These are phyloP conservation scores for Euura saliciscinereae DNA, from an alignment of 1,140 invertebrate species.

Conservation along the genomic window DNA sequence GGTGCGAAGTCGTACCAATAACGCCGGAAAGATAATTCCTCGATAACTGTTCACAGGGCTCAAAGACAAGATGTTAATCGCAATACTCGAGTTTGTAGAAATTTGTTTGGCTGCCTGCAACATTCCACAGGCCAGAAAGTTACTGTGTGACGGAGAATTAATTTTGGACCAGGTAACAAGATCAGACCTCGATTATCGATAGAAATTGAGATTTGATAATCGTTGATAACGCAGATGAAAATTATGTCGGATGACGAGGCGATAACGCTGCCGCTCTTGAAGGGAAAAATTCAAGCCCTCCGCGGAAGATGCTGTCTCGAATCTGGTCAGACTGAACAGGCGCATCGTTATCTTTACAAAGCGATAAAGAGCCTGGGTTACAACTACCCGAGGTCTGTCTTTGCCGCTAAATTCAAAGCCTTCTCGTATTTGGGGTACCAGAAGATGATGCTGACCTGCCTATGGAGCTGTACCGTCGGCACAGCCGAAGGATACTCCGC, in stretches of 20 bases:
- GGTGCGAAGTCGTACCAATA: slow-evolving; percentile 36
- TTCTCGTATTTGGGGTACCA: slow-evolving; percentile 38
- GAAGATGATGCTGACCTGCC: slow-evolving; percentile 32
- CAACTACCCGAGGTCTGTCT: slow-evolving; percentile 48
- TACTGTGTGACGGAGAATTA: slow-evolving; percentile 54
- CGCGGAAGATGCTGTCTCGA: slow-evolving; percentile 54
- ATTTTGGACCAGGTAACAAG: slow-evolving; percentile 38
- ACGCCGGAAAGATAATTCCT: not conserved
- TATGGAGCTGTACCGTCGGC: slow-evolving; percentile 19
- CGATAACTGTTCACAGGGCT: slow-evolving; percentile 36
- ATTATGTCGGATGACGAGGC: slow-evolving; percentile 37
- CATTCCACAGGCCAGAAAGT: slow-evolving; percentile 59
- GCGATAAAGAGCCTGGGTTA: slow-evolving; percentile 47
- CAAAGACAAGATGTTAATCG: slow-evolving; percentile 46
- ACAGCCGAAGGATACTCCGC: slow-evolving; percentile 24
- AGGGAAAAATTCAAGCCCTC: slow-evolving; percentile 55
- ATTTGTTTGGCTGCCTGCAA: slow-evolving; percentile 58
- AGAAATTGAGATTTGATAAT: not conserved
- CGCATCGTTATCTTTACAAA: slow-evolving; percentile 37
- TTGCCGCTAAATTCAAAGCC: slow-evolving; percentile 44
- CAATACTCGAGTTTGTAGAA: slow-evolving; percentile 63
- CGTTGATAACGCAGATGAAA: slow-evolving; percentile 35
- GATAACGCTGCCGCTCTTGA: slow-evolving; percentile 49
- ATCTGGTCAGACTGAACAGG: slow-evolving; percentile 48
- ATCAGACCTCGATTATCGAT: not conserved